A percentile compares a stretch with the other conserved stretches of the same genome.
Evolutionary conservation across 2,888 invertebrate genomes (phyloP).

Genomic region (Tipula vernalis): DNA sequence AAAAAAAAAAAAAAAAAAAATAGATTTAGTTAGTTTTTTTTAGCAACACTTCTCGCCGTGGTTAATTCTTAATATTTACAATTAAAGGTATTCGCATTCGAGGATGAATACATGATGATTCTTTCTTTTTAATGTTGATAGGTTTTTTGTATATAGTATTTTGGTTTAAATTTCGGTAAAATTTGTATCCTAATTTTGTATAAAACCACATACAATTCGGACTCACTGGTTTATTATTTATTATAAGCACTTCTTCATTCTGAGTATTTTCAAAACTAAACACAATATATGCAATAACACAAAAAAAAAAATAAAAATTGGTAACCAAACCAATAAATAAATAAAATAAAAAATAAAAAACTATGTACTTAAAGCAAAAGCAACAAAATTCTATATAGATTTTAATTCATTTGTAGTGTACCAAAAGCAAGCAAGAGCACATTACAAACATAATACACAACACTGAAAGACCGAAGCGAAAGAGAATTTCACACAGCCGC

Average conservation of each 20-base stretch:
- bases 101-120: slow-evolving; percentile 5
- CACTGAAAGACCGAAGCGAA: background rate
- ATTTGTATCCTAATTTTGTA: background rate
- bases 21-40: background rate
- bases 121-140: background rate
- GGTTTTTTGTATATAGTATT: background rate
- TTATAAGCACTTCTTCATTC: background rate
- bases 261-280: background rate
- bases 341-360: background rate
- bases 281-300: background rate
- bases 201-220: background rate
- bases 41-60: background rate
- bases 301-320: no score
- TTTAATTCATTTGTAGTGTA: background rate
- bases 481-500: background rate
- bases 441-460: background rate
- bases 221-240: background rate
- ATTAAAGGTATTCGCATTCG: slow-evolving; percentile 7
- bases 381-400: background rate
- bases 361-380: background rate
- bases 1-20: background rate
- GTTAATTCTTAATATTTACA: background rate
- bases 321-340: background rate
- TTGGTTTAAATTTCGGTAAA: background rate
- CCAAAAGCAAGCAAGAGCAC: background rate